A percentile compares a stretch with the other conserved stretches of the same genome.
These are phyloP conservation scores for Apistogramma diplotaenia DNA, from an alignment of 2,113 vertebrate species.

Conservation along the genomic window DNA sequence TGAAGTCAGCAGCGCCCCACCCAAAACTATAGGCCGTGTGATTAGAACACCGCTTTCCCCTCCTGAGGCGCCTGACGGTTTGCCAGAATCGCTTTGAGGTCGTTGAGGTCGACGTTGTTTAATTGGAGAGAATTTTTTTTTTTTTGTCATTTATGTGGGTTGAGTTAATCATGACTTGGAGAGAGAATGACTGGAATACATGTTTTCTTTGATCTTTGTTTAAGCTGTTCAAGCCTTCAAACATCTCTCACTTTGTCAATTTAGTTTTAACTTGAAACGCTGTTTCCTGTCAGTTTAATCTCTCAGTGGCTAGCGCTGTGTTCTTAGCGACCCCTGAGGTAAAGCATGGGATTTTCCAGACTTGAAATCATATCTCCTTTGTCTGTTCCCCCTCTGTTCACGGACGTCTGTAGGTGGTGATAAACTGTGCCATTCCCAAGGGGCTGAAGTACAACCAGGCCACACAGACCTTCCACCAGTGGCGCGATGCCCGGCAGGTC, in stretches of 20 bases:
- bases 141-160: neutral
- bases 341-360: neutral
- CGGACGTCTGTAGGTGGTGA: conserved; percentile 86
- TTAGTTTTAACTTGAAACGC: too few relatives aligned
- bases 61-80: too few relatives aligned
- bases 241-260: neutral
- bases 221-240: neutral
- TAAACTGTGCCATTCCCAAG: conserved; percentile 99
- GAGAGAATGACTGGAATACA: neutral
- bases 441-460: conserved; percentile 99
- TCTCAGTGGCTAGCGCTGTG: neutral
- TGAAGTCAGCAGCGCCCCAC: too few relatives aligned
- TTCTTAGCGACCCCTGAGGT: neutral
- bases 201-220: neutral
- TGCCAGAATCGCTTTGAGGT: too few relatives aligned
- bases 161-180: neutral
- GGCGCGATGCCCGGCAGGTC: conserved; percentile 96
- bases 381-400: neutral
- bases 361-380: neutral
- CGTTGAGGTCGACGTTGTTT: too few relatives aligned
- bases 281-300: too few relatives aligned
- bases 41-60: too few relatives aligned
- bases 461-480: conserved; percentile 98
- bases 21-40: too few relatives aligned
- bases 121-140: too few relatives aligned